Evolutionary conservation across 2,888 invertebrate genomes (phyloP), one percentile per base, ranked within the genome.

Genomic region (Leptopilina myrica): DNA sequence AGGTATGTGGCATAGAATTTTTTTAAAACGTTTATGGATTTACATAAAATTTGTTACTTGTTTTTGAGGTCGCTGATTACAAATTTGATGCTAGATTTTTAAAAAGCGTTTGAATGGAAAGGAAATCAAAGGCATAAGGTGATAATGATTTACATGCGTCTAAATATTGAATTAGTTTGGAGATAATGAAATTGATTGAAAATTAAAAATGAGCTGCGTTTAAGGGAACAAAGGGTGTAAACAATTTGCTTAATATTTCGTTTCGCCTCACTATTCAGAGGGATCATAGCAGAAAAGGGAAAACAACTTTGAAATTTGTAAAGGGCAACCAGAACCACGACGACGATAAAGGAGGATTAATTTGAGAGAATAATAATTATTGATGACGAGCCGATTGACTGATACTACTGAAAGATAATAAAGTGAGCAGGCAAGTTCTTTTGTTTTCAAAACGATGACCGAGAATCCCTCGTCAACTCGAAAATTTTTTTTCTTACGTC

Each of bases 281-380:
- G 56, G 73, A 53, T 73, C 73, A 33, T 73, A 14, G 56, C 73
- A 73, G 40, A 73, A 56, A 73, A 73, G 73, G 73, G 56, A 73
- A 78, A 78, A 78, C 67, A 49, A 78, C 46, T 67, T 59, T 62
- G 49, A 49, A 33, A 20, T 26, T 59, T 62, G 62, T 78, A 69
- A 69, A 12, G 46, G 49, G 67, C 66, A 82, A 81, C 83, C 82
- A 78, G 56, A 82, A 81, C 83, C 82, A 78, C 86, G 83, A 81
- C 79, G 80, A 76, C 69, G 67, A 79, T 76, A 83, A 79, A 78
- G 83, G 83, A 86, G 85, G 87, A 88, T 88, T 88, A 88, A 88
- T 88, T 87, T 85, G 86, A 86, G 82, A 84, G 85, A 85, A 87
- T 84, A 86, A 87, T 88, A 89, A 88, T 88, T 87, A 88, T 86